phyloP scores from a whole-genome alignment of 2,888 invertebrate genomes.

The Heliconius sara region DNA sequence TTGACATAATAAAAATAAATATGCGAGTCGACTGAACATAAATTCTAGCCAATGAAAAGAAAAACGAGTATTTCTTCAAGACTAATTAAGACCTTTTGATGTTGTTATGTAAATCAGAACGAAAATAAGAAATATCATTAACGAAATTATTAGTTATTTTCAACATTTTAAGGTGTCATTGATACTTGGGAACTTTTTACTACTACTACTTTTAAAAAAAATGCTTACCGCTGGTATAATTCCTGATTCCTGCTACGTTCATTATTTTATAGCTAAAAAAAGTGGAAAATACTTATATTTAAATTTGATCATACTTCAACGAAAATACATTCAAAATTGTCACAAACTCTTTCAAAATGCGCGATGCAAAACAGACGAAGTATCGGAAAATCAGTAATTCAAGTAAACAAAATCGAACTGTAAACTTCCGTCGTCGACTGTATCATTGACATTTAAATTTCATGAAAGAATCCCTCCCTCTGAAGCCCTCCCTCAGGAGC shows the following conservation, averaged over 20 bases:
- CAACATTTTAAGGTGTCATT: too few species aligned
- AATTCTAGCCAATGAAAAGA: too few species aligned
- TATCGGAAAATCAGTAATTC: conserved; percentile 20
- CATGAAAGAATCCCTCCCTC: conserved; percentile 34
- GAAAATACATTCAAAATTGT: neutral
- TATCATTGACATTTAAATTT: conserved; percentile 41
- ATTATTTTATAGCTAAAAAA: neutral
- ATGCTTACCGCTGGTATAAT: neutral
- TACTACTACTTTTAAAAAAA: too few species aligned
- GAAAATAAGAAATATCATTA: neutral
- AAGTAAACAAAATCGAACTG: conserved; percentile 22
- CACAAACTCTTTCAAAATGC: neutral
- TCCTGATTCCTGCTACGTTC: neutral
- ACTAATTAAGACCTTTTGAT: neutral
- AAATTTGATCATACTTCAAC: neutral
- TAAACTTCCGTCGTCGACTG: conserved; percentile 21
- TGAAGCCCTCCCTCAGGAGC: conserved; percentile 16
- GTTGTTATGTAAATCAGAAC: neutral
- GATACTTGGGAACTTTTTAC: too few species aligned
- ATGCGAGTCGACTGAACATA: too few species aligned
- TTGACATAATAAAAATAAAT: too few species aligned
- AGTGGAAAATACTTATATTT: neutral
- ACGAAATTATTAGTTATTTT: neutral
- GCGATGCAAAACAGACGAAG: neutral
- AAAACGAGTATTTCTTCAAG: neutral